Evolutionary conservation across 2,113 vertebrate species (phyloP).

Genomic region (Chunga burmeisteri): DNA sequence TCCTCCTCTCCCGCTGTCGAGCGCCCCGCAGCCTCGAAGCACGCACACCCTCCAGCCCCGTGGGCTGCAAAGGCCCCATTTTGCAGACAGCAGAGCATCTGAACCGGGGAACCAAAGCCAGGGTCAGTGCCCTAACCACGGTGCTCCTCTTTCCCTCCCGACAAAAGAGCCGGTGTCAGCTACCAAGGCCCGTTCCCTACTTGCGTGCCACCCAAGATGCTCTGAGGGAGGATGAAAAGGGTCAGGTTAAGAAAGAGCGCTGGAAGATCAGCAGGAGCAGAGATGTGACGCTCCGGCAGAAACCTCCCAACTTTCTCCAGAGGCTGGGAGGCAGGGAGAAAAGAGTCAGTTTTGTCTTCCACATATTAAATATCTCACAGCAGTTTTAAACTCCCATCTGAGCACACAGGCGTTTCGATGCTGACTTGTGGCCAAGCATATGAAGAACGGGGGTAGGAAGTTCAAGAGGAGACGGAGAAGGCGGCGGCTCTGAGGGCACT

Average conservation of each 20-base stretch:
- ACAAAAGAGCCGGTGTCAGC: neutral
- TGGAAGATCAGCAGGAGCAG: neutral
- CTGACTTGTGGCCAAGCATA: conserved; percentile 6
- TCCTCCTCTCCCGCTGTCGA: fast-evolving
- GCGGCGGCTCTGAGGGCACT: neutral
- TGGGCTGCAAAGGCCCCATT: neutral
- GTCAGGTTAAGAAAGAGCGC: neutral
- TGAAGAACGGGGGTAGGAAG: neutral
- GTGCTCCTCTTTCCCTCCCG: neutral
- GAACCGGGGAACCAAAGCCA: neutral
- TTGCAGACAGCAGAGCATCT: neutral
- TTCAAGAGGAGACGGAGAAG: conserved; percentile 32
- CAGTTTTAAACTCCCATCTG: conserved; percentile 4
- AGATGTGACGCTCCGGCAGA: neutral
- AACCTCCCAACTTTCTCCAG: neutral
- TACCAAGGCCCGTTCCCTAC: neutral
- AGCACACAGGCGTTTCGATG: neutral
- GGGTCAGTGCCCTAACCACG: neutral
- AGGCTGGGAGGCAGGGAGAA: neutral
- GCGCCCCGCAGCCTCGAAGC: neutral
- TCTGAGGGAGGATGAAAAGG: neutral
- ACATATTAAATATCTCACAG: neutral
- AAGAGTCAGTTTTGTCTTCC: neutral
- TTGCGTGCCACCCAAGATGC: neutral
- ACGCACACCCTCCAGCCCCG: neutral